These are phyloP conservation scores for Potorous gilbertii DNA, from an alignment of 2,797 vertebrate genomes.

Conservation along the genomic window DNA sequence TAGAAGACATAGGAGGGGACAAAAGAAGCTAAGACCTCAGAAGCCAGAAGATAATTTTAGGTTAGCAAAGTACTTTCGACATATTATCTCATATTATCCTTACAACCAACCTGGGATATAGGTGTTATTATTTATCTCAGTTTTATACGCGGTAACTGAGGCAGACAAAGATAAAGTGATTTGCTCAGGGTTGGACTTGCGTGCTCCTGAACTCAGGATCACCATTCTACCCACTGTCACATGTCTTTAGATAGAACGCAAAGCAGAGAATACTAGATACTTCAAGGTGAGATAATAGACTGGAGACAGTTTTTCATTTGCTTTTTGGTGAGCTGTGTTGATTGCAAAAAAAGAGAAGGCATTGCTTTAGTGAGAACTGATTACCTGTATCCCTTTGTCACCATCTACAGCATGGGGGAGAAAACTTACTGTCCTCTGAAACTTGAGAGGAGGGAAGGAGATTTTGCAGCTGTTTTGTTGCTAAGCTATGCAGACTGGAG, in stretches of 20 bases:
- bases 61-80: neutral
- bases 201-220: neutral
- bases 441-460: neutral
- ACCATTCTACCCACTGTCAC: neutral
- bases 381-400: neutral
- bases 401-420: neutral
- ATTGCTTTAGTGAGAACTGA: neutral
- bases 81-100: neutral
- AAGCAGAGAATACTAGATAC: neutral
- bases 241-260: neutral
- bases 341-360: neutral
- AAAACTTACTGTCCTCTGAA: neutral
- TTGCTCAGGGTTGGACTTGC: neutral
- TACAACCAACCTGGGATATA: neutral
- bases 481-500: neutral
- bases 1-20: neutral
- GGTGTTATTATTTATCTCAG: neutral
- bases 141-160: neutral
- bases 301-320: neutral
- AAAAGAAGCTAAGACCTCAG: neutral
- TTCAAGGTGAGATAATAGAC: neutral
- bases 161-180: neutral
- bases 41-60: neutral
- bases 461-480: neutral
- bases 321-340: neutral